Conservation (phyloP, 1,140 invertebrate genomes). For the Pemphigus obesinymphae region DNA sequence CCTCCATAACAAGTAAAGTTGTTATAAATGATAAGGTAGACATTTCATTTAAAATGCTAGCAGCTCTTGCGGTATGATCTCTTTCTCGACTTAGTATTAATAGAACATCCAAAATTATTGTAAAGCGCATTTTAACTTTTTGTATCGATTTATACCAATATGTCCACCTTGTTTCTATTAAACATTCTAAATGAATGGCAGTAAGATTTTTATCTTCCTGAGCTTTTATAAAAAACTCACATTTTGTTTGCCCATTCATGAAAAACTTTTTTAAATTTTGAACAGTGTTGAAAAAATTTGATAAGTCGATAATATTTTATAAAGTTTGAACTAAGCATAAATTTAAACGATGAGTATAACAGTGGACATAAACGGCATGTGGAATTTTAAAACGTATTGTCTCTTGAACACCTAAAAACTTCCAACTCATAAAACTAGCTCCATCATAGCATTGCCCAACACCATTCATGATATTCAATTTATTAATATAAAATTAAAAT, state of each 20-base stretch:
- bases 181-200: neutral
- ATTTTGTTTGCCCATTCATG: neutral
- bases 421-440: constrained; percentile 42
- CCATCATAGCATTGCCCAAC: constrained; percentile 25
- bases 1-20: neutral
- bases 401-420: constrained; percentile 43
- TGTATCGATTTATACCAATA: neutral
- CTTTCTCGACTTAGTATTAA: neutral
- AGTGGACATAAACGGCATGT: constrained; percentile 45
- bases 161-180: neutral
- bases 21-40: neutral
- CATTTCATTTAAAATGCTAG: neutral
- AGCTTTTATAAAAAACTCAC: neutral
- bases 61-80: neutral
- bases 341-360: constrained; percentile 44
- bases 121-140: neutral
- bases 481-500: too few relatives aligned
- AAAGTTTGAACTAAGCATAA: neutral
- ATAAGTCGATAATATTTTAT: neutral
- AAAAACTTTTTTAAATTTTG: neutral
- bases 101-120: neutral
- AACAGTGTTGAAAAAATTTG: neutral
- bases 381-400: constrained; percentile 44
- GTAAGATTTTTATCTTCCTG: neutral
- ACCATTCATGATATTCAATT: neutral